Evolutionary conservation across 2,113 vertebrate species (phyloP).

Genomic region (Caracal caracal): DNA sequence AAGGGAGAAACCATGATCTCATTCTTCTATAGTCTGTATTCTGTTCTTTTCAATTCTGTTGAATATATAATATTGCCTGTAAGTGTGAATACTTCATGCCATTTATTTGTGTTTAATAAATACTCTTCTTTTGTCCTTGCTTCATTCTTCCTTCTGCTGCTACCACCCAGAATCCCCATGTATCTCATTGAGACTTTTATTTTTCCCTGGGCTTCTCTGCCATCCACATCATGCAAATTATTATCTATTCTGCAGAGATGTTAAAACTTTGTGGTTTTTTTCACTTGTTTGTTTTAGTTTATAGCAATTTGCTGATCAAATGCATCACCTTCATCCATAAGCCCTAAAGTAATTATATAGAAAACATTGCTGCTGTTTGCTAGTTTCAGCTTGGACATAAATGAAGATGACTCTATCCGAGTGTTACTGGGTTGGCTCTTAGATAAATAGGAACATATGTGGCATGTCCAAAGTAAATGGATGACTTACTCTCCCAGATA

Average conservation of each 20-base stretch:
- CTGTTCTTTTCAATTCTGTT: background rate
- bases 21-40: background rate
- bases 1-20: background rate
- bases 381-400: constrained; percentile 1
- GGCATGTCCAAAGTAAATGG: constrained; percentile 42
- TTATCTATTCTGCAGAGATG: background rate
- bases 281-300: background rate
- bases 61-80: background rate
- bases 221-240: background rate
- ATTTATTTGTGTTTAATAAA: background rate
- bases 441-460: constrained; percentile 61
- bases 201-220: background rate
- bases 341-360: constrained; percentile 21
- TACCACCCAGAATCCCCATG: background rate
- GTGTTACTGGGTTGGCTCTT: background rate
- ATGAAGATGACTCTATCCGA: constrained; percentile 38
- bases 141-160: background rate
- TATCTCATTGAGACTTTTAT: background rate
- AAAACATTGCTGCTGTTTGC: background rate
- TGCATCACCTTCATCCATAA: constrained; percentile 30
- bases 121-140: background rate
- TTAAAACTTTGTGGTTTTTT: background rate
- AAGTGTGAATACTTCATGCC: background rate
- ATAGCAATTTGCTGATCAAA: constrained; percentile 43
- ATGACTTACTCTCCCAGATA: constrained; percentile 59